phyloP scores from a whole-genome alignment of 2,113 vertebrate genomes.

The Nyctibius bracteatus region DNA sequence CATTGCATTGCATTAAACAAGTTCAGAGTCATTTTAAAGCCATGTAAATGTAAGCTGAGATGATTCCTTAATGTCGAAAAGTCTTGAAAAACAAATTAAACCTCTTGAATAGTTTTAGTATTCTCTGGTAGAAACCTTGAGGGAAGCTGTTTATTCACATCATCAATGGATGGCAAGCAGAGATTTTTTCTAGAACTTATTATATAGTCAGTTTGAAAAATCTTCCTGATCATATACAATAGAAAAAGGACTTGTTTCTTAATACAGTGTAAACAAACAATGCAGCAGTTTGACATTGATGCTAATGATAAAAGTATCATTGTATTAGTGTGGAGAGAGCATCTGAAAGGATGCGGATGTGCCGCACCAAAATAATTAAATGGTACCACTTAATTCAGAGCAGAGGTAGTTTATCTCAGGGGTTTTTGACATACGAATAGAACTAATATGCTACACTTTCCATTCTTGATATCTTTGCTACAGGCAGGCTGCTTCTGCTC shows the following conservation, averaged over 20 bases:
- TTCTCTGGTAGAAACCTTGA: not conserved
- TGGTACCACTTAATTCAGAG: not conserved
- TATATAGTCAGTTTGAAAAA: not conserved
- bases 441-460: not conserved
- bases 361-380: not conserved
- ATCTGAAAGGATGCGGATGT: not conserved
- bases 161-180: not conserved
- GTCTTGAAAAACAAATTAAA: not conserved
- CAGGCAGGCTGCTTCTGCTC: not conserved
- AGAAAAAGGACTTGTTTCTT: not conserved
- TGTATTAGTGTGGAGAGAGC: not conserved
- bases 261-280: not conserved
- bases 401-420: not conserved
- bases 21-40: not conserved
- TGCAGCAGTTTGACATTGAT: not conserved
- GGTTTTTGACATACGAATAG: not conserved
- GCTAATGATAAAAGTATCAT: not conserved
- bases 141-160: not conserved
- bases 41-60: not conserved
- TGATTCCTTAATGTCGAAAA: not conserved
- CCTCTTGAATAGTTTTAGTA: not conserved
- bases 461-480: not conserved
- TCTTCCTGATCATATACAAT: not conserved
- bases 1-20: not conserved
- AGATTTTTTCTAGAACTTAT: not conserved